A percentile compares a stretch with the other conserved stretches of the same genome.
phyloP scores from a whole-genome alignment of 2,888 invertebrate genomes.

The Nomada ferruginata region DNA sequence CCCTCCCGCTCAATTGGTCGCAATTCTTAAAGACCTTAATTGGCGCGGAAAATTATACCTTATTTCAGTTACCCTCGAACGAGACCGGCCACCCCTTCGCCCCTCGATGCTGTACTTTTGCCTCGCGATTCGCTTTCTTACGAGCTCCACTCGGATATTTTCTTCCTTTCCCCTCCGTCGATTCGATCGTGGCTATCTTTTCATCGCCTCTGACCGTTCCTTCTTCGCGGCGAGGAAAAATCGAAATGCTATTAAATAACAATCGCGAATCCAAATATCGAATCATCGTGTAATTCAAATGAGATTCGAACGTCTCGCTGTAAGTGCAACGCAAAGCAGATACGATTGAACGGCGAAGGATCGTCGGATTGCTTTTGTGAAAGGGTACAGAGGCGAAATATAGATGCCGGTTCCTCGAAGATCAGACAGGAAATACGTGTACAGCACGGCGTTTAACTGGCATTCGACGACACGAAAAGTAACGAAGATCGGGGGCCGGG shows the following conservation, averaged over 20 bases:
- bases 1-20: slow-evolving; percentile 84
- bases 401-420: slow-evolving; percentile 46
- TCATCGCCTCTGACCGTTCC: neutral
- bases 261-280: neutral
- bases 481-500: slow-evolving; percentile 50
- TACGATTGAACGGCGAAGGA: too few relatives aligned
- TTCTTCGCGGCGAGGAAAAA: neutral
- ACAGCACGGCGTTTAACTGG: slow-evolving; percentile 45
- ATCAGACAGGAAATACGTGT: slow-evolving; percentile 46
- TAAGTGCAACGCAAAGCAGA: neutral
- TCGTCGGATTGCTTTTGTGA: neutral
- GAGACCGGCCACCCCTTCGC: slow-evolving; percentile 41
- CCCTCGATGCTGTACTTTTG: slow-evolving; percentile 19
- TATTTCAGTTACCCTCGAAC: slow-evolving; percentile 79
- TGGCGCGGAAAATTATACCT: slow-evolving; percentile 84
- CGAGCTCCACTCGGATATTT: slow-evolving; percentile 63
- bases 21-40: slow-evolving; percentile 85
- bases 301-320: neutral
- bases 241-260: too few relatives aligned
- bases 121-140: slow-evolving; percentile 42
- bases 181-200: neutral
- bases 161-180: slow-evolving; percentile 34
- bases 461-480: slow-evolving; percentile 64
- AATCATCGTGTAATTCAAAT: neutral
- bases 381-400: slow-evolving; percentile 6